Conservation (phyloP, 2,797 vertebrate species). For the Phyllotis vaccarum region DNA sequence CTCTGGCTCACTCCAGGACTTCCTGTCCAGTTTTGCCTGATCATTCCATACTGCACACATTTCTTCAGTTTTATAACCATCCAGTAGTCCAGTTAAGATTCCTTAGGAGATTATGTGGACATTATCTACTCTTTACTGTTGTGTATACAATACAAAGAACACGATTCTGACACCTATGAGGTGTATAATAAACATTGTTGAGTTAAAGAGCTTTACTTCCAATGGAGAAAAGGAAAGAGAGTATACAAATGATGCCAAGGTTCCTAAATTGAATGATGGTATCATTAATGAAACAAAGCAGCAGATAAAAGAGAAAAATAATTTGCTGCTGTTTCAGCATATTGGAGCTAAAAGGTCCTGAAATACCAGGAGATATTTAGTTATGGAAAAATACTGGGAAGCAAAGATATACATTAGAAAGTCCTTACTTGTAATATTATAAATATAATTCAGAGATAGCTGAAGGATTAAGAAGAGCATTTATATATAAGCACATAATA, state of each 20-base stretch:
- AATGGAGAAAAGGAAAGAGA: background rate
- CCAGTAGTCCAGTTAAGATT: background rate
- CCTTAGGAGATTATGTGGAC: background rate
- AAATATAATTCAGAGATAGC: background rate
- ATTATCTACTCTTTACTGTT: background rate
- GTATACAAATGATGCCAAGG: background rate
- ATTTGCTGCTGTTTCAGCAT: background rate
- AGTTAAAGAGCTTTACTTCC: background rate
- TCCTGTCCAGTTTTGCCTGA: background rate
- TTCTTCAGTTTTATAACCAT: background rate
- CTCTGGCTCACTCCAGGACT: background rate
- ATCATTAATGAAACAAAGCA: background rate
- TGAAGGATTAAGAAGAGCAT: background rate
- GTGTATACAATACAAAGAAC: background rate
- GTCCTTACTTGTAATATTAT: background rate
- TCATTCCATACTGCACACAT: background rate
- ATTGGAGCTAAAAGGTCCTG: background rate
- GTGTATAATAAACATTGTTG: background rate
- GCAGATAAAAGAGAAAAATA: background rate
- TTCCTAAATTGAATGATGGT: slow-evolving; percentile 21
- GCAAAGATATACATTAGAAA: background rate
- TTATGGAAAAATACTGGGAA: background rate
- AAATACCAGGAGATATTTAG: background rate
- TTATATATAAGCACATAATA: background rate
- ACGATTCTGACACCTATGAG: background rate